Conservation (phyloP, 92 coral and sea anemone species). For the Actinostola sp. region DNA sequence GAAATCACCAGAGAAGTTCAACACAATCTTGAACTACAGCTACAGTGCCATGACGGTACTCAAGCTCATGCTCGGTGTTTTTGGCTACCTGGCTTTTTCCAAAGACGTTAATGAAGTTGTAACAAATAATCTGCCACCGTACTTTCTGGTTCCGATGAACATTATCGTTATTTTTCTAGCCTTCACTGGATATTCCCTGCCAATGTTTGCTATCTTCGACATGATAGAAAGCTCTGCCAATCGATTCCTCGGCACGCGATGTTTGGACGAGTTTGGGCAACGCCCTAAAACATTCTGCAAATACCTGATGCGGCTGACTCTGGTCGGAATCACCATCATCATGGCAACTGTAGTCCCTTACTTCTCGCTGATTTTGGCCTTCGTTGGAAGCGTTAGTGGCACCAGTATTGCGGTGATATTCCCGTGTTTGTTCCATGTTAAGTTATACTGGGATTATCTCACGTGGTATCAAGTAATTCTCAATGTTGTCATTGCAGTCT, state of each 20-base stretch:
- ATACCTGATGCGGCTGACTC: slow-evolving; percentile 58
- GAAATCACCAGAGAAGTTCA: slow-evolving; percentile 71
- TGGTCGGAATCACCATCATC: slow-evolving; percentile 55
- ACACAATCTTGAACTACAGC: slow-evolving; percentile 56
- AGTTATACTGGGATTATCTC: slow-evolving; percentile 58
- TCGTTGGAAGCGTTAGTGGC: slow-evolving; percentile 76
- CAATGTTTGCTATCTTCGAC: slow-evolving; percentile 74
- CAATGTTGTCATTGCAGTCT: slow-evolving; percentile 61
- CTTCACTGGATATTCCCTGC: slow-evolving; percentile 73
- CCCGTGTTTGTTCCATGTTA: slow-evolving; percentile 73
- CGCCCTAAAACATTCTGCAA: slow-evolving; percentile 52
- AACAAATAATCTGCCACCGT: slow-evolving; percentile 66
- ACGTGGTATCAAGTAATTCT: slow-evolving; percentile 61
- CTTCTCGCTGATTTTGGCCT: slow-evolving; percentile 72
- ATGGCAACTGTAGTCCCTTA: slow-evolving; percentile 77
- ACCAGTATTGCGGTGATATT: slow-evolving; percentile 72
- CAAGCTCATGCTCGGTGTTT: slow-evolving; percentile 59
- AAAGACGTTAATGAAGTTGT: slow-evolving; percentile 60
- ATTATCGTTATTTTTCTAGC: slow-evolving; percentile 59
- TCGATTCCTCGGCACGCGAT: slow-evolving; percentile 40
- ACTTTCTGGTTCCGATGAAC: slow-evolving; percentile 44
- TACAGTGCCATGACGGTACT: slow-evolving; percentile 64
- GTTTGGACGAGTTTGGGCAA: slow-evolving; percentile 45
- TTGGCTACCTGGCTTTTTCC: slow-evolving; percentile 67
- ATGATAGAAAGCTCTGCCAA: slow-evolving; percentile 70